Conservation (phyloP, 1,140 invertebrate species). For the Apis dorsata region DNA sequence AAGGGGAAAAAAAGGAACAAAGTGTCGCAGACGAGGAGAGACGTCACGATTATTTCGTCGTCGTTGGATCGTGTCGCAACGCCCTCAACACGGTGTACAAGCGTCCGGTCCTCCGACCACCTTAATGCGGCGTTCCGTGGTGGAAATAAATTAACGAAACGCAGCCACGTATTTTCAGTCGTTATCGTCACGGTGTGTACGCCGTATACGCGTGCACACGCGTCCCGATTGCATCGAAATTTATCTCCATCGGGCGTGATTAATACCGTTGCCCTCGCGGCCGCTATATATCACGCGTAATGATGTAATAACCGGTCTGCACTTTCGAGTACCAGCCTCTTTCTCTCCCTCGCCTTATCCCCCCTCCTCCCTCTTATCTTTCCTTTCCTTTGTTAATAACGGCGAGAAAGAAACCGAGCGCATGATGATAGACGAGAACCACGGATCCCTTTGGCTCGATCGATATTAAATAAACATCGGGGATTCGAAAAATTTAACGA, state of each 20-base stretch:
- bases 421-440: conserved; percentile 48
- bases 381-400: conserved; percentile 38
- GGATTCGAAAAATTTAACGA: conserved; percentile 39
- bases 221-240: conserved; percentile 58
- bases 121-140: conserved; percentile 33
- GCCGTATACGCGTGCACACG: conserved; percentile 31
- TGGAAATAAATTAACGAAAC: conserved; percentile 53
- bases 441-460: conserved; percentile 5
- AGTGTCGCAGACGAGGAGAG: neutral
- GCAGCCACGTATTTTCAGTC: conserved; percentile 52
- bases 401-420: conserved; percentile 40
- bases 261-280: conserved; percentile 43
- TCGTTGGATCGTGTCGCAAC: conserved; percentile 10
- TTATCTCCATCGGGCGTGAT: conserved; percentile 54
- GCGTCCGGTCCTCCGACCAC: neutral
- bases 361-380: neutral
- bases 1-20: too few relatives aligned
- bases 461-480: conserved; percentile 58
- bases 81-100: neutral
- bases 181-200: conserved; percentile 42
- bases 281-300: conserved; percentile 58
- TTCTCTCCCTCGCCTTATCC: neutral
- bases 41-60: conserved; percentile 16
- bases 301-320: conserved; percentile 61
- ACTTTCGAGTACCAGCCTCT: conserved; percentile 26